phyloP scores from a whole-genome alignment of 2,113 vertebrate genomes.

The Barbus barbus region DNA sequence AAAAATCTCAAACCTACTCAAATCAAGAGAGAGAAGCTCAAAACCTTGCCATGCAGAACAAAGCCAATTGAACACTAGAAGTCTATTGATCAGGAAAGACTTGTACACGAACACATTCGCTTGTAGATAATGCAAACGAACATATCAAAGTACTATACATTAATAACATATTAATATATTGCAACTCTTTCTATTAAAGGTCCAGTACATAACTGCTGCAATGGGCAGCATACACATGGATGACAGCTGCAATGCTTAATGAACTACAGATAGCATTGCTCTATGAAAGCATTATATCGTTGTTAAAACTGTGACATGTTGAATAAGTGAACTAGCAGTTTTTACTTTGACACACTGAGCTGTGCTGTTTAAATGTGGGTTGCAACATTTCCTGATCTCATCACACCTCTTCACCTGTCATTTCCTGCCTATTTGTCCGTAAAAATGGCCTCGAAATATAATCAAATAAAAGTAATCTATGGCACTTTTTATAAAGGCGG shows the following conservation, averaged over 20 bases:
- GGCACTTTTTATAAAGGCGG: background rate
- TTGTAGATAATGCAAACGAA: background rate
- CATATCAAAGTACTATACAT: no score
- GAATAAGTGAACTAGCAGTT: background rate
- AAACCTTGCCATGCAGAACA: constrained; percentile 37
- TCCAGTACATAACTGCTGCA: background rate
- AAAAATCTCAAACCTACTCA: background rate
- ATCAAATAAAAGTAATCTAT: no score
- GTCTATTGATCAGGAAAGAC: background rate
- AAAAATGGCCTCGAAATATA: no score
- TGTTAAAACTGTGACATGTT: background rate
- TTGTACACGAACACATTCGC: background rate
- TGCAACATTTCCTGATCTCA: background rate
- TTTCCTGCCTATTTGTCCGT: no score
- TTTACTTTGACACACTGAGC: background rate
- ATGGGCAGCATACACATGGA: background rate
- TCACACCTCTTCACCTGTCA: no score
- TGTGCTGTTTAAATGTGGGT: background rate
- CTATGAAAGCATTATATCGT: background rate
- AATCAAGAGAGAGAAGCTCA: constrained; percentile 5
- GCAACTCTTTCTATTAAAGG: background rate
- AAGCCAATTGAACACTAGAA: background rate
- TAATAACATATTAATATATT: no score
- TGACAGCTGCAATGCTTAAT: background rate
- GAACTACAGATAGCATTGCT: background rate